These are phyloP conservation scores for Leptopilina myrica DNA, from an alignment of 2,888 invertebrate species.

Conservation along the genomic window DNA sequence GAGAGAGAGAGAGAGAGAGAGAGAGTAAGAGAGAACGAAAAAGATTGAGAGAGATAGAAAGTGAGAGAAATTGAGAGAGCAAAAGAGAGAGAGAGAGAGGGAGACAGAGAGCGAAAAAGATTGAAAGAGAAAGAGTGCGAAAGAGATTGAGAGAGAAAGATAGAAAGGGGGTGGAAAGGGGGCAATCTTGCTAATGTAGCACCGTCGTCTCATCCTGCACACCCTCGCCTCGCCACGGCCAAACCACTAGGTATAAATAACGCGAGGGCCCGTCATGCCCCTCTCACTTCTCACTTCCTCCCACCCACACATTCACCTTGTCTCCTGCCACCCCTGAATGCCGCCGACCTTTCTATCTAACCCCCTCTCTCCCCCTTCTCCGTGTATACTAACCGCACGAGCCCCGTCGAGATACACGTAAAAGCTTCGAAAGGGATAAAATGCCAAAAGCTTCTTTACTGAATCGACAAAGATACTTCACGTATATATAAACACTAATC, in stretches of 20 bases:
- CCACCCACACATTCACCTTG: conserved; percentile 55
- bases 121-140: conserved; percentile 27
- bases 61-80: conserved; percentile 24
- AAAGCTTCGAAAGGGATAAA: conserved; percentile 66
- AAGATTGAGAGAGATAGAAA: conserved; percentile 48
- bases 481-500: neutral
- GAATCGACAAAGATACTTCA: conserved; percentile 62
- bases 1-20: conserved; percentile 45
- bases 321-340: conserved; percentile 40
- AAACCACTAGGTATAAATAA: conserved; percentile 69
- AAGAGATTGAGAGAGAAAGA: conserved; percentile 46
- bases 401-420: conserved; percentile 59
- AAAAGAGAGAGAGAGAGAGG: conserved; percentile 30
- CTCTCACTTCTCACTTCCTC: conserved; percentile 54
- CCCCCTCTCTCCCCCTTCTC: neutral
- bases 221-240: conserved; percentile 52
- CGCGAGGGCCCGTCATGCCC: conserved; percentile 58
- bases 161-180: conserved; percentile 52
- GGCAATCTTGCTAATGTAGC: conserved; percentile 73
- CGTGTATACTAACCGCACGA: conserved; percentile 47
- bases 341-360: conserved; percentile 41
- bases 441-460: conserved; percentile 60
- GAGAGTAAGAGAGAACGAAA: conserved; percentile 31
- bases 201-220: conserved; percentile 64
- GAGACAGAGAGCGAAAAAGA: conserved; percentile 59